Base-by-base conservation (phyloP, 2,888 invertebrate genomes). In the Endomychus coccineus region DNA sequence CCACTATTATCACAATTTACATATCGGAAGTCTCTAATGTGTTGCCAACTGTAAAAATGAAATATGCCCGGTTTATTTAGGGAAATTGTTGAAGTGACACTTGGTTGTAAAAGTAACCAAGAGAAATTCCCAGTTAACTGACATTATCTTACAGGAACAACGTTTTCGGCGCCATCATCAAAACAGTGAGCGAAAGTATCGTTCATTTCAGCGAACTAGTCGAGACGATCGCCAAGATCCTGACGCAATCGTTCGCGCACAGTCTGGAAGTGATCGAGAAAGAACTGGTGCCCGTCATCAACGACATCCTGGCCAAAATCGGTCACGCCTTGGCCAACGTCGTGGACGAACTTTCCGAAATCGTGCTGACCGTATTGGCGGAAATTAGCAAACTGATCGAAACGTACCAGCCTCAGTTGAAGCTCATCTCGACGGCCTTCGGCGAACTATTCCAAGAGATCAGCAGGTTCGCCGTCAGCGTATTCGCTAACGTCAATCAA, bases 371-470 rank as follows among this genome's bases (percentile, higher is more conserved):
- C 38, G 67, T 74, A 44, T 48, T 75, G 2, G 75, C 74, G 9
- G 62, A 75, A 21, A 45, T 74, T 23, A 56, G 71, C 0, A 70
- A 74, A 49, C 66, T 80, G 56, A 60, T 78, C 35, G 78, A 81
- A 46, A 71, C 74, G 37, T 77, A 81, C 58, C 77, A 79, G 60
- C 73, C 72, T 9, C 80, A 82, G 49, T 63, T 83, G 1, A 73
- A 80, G 42, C 75, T 78, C 46, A 54, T 80, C 3, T 67, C 73
- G 27, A 69, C 71, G 34, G 62, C 68, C 1, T 48, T 77, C 19
- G 64, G 71, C 9, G 71, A 72, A 39, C 64, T 74, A 42, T 67
- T 71, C 50, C 58, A 62, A 64, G 56, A 68, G 42, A 48, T 71
- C n/a, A 65, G 56, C 2, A 66, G 67, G 39, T 55, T 66, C 14